Evolutionary conservation across 2,113 vertebrate genomes (phyloP).

Genomic region (Neolamprologus brichardi): DNA sequence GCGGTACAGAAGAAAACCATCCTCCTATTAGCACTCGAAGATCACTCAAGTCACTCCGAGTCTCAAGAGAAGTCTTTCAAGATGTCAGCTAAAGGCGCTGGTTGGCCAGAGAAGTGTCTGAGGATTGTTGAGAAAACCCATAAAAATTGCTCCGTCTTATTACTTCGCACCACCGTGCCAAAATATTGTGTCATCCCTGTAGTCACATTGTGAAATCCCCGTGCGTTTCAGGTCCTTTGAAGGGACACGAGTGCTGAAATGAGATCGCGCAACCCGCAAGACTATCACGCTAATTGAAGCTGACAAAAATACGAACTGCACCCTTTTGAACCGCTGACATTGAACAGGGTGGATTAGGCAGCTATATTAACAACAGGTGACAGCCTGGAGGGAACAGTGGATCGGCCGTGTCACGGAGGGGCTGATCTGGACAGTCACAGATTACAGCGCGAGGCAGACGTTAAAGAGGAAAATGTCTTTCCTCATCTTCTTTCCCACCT

Average conservation of each 20-base stretch:
- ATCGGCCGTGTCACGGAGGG: conserved; percentile 19
- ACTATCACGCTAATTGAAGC: conserved; percentile 87
- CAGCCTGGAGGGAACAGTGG: conserved; percentile 41
- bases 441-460: neutral
- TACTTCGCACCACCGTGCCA: neutral
- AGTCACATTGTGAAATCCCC: conserved; percentile 64
- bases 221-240: conserved; percentile 67
- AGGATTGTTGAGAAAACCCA: neutral
- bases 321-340: conserved; percentile 90
- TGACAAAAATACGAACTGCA: conserved; percentile 86
- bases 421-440: neutral
- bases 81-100: neutral
- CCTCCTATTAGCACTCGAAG: neutral
- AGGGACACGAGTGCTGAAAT: conserved; percentile 77
- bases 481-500: neutral
- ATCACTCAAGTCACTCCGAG: neutral
- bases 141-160: neutral
- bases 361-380: conserved; percentile 92
- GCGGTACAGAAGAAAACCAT: neutral
- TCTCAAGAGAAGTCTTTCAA: neutral
- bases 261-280: conserved; percentile 76
- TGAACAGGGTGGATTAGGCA: conserved; percentile 83
- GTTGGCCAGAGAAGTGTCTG: neutral
- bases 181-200: conserved; percentile 26
- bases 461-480: neutral